Percentiles rank a stretch among this genome's conserved stretches.
Evolutionary conservation across 1,140 invertebrate species (phyloP).

Genomic region (Listronotus bonariensis): DNA sequence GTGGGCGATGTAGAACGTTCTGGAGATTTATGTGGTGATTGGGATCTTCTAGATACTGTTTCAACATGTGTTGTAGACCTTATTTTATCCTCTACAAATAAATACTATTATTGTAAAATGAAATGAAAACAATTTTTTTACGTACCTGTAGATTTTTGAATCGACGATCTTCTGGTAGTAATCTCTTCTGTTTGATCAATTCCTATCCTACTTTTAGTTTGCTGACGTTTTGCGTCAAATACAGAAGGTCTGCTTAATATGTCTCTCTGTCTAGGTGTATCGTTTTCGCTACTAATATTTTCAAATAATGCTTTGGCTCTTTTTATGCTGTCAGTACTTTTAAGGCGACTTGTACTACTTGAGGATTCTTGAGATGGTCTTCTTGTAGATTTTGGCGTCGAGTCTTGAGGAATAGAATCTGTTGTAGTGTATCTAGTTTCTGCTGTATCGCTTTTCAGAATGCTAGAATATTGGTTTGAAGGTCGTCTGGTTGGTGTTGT

Average conservation of each 20-base stretch:
- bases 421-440: constrained; percentile 14
- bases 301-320: constrained; percentile 71
- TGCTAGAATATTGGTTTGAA: constrained; percentile 28
- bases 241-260: constrained; percentile 59
- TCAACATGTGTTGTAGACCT: constrained; percentile 36
- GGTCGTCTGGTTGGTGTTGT: constrained; percentile 30
- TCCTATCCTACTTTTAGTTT: constrained; percentile 7
- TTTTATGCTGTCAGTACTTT: constrained; percentile 65
- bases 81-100: constrained; percentile 25
- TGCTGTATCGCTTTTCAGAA: constrained; percentile 23
- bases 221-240: constrained; percentile 43
- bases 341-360: constrained; percentile 50
- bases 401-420: neutral
- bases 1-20: constrained; percentile 21
- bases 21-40: constrained; percentile 34
- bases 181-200: constrained; percentile 8
- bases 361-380: constrained; percentile 39
- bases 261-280: constrained; percentile 53
- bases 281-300: constrained; percentile 57
- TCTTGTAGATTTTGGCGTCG: constrained; percentile 44
- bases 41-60: constrained; percentile 28
- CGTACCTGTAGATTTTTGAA: constrained; percentile 15
- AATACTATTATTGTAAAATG: neutral
- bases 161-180: neutral
- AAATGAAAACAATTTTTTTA: neutral